Evolutionary conservation across 92 coral and sea anemone genomes (phyloP), one percentile per base, ranked within the genome.

Genomic region (Chrysogorgia sp.): DNA sequence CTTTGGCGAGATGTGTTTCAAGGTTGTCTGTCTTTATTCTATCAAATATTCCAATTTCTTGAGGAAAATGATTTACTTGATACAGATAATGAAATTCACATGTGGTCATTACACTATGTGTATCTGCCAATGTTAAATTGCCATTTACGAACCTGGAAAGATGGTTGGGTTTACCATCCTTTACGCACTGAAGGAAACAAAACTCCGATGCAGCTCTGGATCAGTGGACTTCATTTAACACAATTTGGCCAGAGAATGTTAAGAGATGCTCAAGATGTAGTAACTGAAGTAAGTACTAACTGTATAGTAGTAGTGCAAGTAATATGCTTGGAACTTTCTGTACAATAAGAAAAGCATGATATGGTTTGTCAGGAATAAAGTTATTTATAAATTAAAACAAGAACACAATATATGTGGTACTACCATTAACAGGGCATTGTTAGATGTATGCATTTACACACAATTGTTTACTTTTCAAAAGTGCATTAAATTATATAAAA

Each of bases 181-280:
- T n/a, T 63, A 1, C 30, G 70, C 20, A 63, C 70, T 1, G 70
- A 59, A 30, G 30, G 28, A 21, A 59, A 59, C 66, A 23, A 59
- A 29, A n/a, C 66, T 17, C 66, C 34, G 2, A 37, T 56, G 58
- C 81, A 75, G 23, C 67, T 75, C 3, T 75, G 81, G 81, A 17
- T 75, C 0, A 35, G 70, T 30, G 81, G 81, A 19, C 12, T 75
- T 17, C 50, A 43, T 17, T 43, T 43, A 9, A 43, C 50, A 43
- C 50, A 43, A 8, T 43, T 43, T 43, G 50, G 50, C 17, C 50
- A 43, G 50, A 43, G 50, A 43, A 43, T 43, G 50, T 43, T 43
- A 43, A 17, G 17, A 17, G 17, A 17, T 43, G 50, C 50, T 43
- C 17, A 43, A 8, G 50, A 43, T 9, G 10, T 17, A 43, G 10